phyloP scores from a whole-genome alignment of 2,888 invertebrate genomes.

The Diaperis boleti region DNA sequence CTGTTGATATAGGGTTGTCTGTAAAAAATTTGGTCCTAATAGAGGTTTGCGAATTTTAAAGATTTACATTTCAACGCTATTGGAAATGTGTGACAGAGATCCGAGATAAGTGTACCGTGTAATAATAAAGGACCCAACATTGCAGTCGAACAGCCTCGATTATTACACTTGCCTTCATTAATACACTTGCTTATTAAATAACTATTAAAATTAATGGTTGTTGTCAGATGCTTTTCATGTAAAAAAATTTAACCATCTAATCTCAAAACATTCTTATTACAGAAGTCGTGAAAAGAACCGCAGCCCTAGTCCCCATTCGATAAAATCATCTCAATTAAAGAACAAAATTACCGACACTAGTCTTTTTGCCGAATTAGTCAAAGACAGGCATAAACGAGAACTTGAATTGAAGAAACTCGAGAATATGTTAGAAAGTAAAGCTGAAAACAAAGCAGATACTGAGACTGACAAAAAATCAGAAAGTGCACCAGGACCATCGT shows the following conservation, averaged over 20 bases:
- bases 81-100: no score
- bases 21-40: no score
- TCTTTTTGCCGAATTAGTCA: conserved; percentile 89
- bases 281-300: conserved; percentile 46
- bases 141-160: no score
- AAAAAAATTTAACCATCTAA: not conserved
- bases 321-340: conserved; percentile 73
- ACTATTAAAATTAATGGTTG: no score
- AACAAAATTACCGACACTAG: conserved; percentile 91
- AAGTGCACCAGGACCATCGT: conserved; percentile 28
- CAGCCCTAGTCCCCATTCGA: conserved; percentile 65
- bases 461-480: conserved; percentile 45
- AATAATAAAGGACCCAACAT: no score
- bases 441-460: conserved; percentile 53
- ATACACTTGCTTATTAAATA: no score
- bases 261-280: conserved; percentile 20
- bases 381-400: conserved; percentile 85
- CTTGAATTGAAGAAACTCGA: conserved; percentile 79
- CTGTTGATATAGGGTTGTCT: no score
- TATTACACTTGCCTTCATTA: no score
- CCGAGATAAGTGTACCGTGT: no score
- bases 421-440: conserved; percentile 76
- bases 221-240: not conserved
- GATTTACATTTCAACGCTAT: no score
- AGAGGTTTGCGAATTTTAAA: no score